Evolutionary conservation across 1,140 invertebrate genomes (phyloP), one percentile per base, ranked within the genome.

Genomic region (Penaeus indicus): DNA sequence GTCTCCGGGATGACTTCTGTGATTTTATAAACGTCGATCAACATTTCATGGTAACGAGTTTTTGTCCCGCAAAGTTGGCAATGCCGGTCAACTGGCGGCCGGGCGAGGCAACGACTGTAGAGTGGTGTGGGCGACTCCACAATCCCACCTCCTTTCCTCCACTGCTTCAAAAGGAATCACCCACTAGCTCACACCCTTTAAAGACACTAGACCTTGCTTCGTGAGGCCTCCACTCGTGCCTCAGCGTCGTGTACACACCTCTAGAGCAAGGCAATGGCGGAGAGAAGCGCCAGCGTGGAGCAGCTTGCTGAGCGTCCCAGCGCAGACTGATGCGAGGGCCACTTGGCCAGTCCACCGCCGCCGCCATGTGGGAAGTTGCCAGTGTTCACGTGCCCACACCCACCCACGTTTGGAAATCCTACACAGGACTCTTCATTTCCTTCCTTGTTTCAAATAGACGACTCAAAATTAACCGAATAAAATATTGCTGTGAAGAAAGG

Each of bases 301-400:
- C 72, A 84, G 86, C 86, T 88, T 88, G 81, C 86, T 77, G 86
- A 84, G 86, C 86, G 86, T 88, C 86, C 86, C 86, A 88, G 86
- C 86, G 63, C 81, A 88, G 86, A 88, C 86, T 88, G 72, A 78
- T 16, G 84, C 84, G 84, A 88, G 86, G 86, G 86, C 86, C 86
- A 88, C 86, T 88, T 88, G 86, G 86, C 81, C 47, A 84, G 16
- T 67, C 32, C 72, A 63, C 67, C 62, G 81, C 86, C 86, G 81
- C 86, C 86, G 72, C 81, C 81, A 77, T 86, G 69, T 78, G 61
- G n/a, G 27, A 22, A 84, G 86, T 88, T 88, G 86, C 86, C 86
- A 78, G 69, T 42, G 42, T 19, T 84, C 86, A 62, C 81, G 42
- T 47, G 61, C 86, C 86, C 60, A 83, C 86, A 80, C 86, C 81